Base-by-base conservation (phyloP, 1,140 invertebrate genomes). In the Pseudomyrmex flavicornis region DNA sequence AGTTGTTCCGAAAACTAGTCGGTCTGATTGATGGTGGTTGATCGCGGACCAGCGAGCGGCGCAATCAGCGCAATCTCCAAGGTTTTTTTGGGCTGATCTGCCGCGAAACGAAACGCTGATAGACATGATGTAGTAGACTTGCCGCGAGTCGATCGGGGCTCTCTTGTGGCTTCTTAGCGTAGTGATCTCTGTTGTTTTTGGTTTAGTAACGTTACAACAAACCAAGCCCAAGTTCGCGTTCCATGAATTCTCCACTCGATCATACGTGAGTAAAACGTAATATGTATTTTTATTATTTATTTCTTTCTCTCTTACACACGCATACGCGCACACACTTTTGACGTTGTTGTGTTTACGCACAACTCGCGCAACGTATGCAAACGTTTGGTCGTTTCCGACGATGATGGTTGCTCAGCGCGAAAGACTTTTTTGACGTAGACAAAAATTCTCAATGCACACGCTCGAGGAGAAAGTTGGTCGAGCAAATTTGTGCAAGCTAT, bases 221-320 rank as follows among this genome's bases (percentile, higher is more conserved):
- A 83, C 73, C 35, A 77, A 87, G 77, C 68, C 82, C 80, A 17
- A 17, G 82, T 88, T 91, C 91, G 46, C 20, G 89, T 92, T 92
- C 93, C 85, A 93, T 93, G 82, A 95, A 95, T 88, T 92, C 93
- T 68, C 84, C 90, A 89, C 90, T 84, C 70, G 83, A 90, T 92
- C 92, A 92, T 91, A 93, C 90, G 93, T 94, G 85, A 93, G 93
- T 93, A 89, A 35, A 72, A 83, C 12, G 63, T 3, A 62, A 74
- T 62, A 46, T 52, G 22, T 46, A 54, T 0, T 44, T 26, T 69
- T 26, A 70, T 77, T 35, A 35, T 35, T 5, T 35, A 35, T 35
- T 35, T 35, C 5, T 35, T 35, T 7, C 35, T 35, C 0, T 35
- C 26, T 35, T 35, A 26, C 35, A 35, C 35, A 5, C 35, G 1